Conservation (phyloP, 1,140 invertebrate genomes). For the Heliconius hewitsoni region DNA sequence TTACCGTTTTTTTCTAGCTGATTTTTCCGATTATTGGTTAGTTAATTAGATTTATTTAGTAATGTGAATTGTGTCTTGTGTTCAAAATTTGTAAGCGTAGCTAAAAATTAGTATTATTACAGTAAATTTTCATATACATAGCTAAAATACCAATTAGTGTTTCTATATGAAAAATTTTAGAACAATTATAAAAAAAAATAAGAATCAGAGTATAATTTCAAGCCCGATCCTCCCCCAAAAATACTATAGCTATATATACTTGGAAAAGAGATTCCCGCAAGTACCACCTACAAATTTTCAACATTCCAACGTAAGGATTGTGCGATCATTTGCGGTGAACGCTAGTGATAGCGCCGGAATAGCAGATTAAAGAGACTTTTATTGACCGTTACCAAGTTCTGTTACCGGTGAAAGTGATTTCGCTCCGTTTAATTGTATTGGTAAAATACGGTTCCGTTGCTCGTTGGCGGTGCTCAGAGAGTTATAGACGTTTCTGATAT, state of each 20-base stretch:
- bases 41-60: too few species aligned
- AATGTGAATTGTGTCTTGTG: too few species aligned
- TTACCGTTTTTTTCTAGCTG: too few species aligned
- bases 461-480: conserved; percentile 18
- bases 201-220: not conserved
- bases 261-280: not conserved
- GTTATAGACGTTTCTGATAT: conserved; percentile 34
- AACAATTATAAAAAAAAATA: not conserved
- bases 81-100: too few species aligned
- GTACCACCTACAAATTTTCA: conserved; percentile 3
- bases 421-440: conserved; percentile 43
- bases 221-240: not conserved
- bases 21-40: too few species aligned
- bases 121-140: not conserved
- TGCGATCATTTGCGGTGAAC: conserved; percentile 38
- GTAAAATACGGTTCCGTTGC: conserved; percentile 38
- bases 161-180: too few species aligned
- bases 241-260: not conserved
- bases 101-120: too few species aligned
- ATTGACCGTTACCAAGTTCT: conserved; percentile 51
- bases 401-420: conserved; percentile 45
- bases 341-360: conserved; percentile 47
- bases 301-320: conserved; percentile 6
- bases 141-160: not conserved
- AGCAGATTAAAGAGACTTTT: conserved; percentile 55